Conservation (phyloP, 1,140 invertebrate genomes). For the Trachymyrmex septentrionalis region DNA sequence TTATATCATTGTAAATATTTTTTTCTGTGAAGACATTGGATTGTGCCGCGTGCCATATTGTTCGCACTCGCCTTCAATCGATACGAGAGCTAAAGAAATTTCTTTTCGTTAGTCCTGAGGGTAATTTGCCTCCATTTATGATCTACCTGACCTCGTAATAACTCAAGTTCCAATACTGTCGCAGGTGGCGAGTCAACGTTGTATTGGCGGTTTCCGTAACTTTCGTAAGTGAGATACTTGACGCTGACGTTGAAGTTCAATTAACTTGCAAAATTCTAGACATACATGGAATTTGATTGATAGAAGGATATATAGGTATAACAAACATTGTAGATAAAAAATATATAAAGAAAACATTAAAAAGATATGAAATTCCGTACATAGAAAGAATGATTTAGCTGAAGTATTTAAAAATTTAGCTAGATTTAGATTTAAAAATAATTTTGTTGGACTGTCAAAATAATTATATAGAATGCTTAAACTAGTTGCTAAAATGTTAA, state of each 20-base stretch:
- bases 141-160: conserved; percentile 54
- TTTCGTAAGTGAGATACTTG: conserved; percentile 40
- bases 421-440: too few species aligned
- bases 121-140: conserved; percentile 54
- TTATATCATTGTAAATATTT: background rate
- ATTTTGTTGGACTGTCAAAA: too few species aligned
- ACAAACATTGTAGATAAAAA: background rate
- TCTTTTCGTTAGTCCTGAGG: conserved; percentile 32
- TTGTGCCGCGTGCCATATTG: background rate
- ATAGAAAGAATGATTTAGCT: too few species aligned
- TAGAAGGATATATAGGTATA: background rate
- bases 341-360: background rate
- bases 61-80: conserved; percentile 22
- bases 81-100: conserved; percentile 48
- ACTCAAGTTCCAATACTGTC: conserved; percentile 39
- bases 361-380: background rate
- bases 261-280: conserved; percentile 19
- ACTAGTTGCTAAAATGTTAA: too few species aligned
- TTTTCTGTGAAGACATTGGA: background rate
- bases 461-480: too few species aligned
- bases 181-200: conserved; percentile 2
- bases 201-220: conserved; percentile 15
- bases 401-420: too few species aligned
- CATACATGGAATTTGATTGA: background rate
- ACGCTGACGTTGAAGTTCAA: conserved; percentile 21